A percentile compares a stretch with the other conserved stretches of the same genome.
phyloP scores from a whole-genome alignment of 2,888 invertebrate genomes.

The Thysanoteuthis rhombus region DNA sequence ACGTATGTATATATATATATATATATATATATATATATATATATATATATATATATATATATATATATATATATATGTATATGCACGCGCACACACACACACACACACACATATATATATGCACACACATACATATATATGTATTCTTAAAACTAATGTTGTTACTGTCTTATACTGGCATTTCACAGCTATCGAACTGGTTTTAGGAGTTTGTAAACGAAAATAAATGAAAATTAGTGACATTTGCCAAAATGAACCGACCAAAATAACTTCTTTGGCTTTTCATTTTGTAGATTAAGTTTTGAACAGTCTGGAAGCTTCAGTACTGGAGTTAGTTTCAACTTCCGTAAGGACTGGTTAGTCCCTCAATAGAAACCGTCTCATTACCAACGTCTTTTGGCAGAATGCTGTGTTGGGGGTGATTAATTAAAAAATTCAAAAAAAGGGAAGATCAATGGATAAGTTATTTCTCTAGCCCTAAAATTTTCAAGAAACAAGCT shows the following conservation, averaged over 20 bases:
- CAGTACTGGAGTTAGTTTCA: neutral
- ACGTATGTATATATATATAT: neutral
- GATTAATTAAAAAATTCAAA: too few relatives aligned
- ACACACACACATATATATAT: constrained; percentile 14
- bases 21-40: neutral
- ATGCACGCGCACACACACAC: neutral
- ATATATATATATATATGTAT: too few relatives aligned
- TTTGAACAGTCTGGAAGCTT: neutral
- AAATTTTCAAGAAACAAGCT: too few relatives aligned
- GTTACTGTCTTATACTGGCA: neutral
- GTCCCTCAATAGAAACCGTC: too few relatives aligned
- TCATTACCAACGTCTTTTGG: too few relatives aligned
- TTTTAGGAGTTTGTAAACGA: neutral
- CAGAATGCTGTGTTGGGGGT: too few relatives aligned
- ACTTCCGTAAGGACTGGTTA: neutral
- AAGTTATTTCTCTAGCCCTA: too few relatives aligned
- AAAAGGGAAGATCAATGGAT: too few relatives aligned
- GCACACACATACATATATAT: neutral
- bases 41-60: too few relatives aligned
- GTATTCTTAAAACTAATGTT: neutral
- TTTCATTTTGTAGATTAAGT: neutral
- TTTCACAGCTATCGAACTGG: neutral
- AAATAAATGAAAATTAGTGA: neutral
- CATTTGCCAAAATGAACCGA: neutral
- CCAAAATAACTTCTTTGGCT: neutral